Evolutionary conservation across 2,888 invertebrate genomes (phyloP).

Genomic region (Pyrrhia umbra): DNA sequence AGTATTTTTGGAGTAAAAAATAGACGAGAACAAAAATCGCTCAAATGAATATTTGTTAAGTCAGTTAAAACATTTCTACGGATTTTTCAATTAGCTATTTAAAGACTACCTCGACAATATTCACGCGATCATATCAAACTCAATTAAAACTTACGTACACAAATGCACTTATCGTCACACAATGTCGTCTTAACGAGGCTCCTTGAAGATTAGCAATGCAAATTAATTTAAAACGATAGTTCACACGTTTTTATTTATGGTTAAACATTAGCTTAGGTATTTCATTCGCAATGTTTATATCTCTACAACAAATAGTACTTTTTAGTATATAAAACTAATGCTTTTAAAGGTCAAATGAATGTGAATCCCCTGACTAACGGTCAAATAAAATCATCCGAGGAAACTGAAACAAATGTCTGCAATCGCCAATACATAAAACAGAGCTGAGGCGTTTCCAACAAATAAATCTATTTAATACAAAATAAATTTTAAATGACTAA

Average conservation of each 20-base stretch:
- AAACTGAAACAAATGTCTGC: too few species aligned
- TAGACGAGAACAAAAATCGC: too few species aligned
- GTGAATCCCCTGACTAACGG: too few species aligned
- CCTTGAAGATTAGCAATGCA: constrained; percentile 42
- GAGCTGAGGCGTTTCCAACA: too few species aligned
- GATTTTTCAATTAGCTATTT: background rate
- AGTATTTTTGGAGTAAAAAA: too few species aligned
- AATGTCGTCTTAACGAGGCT: constrained; percentile 20
- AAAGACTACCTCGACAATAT: background rate
- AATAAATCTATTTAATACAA: too few species aligned
- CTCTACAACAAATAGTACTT: constrained; percentile 9
- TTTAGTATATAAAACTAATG: background rate
- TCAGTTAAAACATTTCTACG: too few species aligned
- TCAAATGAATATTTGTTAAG: too few species aligned
- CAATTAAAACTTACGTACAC: constrained; percentile 29
- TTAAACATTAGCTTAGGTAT: constrained; percentile 32
- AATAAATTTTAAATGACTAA: too few species aligned
- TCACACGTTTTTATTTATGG: constrained; percentile 32
- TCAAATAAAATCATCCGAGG: too few species aligned
- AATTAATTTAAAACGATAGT: constrained; percentile 35
- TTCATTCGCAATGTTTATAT: constrained; percentile 22
- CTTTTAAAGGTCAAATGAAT: background rate
- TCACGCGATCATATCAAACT: background rate
- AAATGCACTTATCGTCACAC: constrained; percentile 16
- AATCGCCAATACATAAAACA: too few species aligned